Percentiles rank a stretch among this genome's conserved stretches.
Conservation (phyloP, 2,888 invertebrate genomes). For the Aphodius granarius region DNA sequence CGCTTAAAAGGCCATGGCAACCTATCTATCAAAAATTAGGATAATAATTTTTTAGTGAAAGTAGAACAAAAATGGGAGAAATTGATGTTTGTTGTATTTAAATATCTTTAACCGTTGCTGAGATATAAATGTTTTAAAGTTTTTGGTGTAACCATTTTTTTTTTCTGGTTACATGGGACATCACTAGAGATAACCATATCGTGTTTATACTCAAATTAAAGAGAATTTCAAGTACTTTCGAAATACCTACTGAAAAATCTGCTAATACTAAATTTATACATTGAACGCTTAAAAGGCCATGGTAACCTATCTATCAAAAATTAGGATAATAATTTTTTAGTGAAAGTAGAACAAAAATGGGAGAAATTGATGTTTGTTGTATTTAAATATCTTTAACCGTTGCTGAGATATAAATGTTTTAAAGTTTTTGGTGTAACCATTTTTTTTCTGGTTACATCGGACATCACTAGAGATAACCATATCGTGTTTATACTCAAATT, state of each 20-base stretch:
- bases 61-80: not conserved
- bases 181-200: not conserved
- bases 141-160: not conserved
- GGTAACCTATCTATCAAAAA: constrained; percentile 66
- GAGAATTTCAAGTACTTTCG: not conserved
- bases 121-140: not conserved
- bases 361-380: not conserved
- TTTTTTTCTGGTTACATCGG: not conserved
- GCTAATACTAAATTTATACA: too few species aligned
- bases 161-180: not conserved
- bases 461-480: not conserved
- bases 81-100: not conserved
- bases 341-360: not conserved
- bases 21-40: constrained; percentile 56
- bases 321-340: not conserved
- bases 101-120: not conserved
- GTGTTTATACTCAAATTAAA: not conserved
- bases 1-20: too few species aligned
- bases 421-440: not conserved
- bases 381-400: not conserved
- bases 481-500: not conserved
- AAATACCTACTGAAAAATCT: too few species aligned
- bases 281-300: too few species aligned
- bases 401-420: not conserved
- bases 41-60: not conserved